Evolutionary conservation across 2,888 invertebrate species (phyloP).

Genomic region (Meandrusa payeni): DNA sequence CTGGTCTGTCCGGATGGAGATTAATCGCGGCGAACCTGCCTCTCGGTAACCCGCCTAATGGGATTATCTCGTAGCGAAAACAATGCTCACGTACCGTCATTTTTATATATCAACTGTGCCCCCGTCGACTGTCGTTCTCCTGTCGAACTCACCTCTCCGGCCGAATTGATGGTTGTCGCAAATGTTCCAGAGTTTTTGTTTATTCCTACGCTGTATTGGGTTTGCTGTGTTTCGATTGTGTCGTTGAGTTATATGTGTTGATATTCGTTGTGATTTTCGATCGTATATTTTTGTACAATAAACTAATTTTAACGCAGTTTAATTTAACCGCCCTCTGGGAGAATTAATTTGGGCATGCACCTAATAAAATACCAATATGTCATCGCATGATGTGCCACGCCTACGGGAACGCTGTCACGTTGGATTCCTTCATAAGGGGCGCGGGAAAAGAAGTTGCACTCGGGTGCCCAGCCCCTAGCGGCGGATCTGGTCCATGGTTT

Average conservation of each 20-base stretch:
- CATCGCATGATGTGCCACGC: too few species aligned
- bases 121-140: conserved; percentile 5
- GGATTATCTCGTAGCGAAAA: conserved; percentile 70
- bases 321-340: too few species aligned
- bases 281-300: too few species aligned
- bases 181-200: not conserved
- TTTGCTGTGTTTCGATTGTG: not conserved
- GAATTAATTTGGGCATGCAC: too few species aligned
- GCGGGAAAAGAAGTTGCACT: too few species aligned
- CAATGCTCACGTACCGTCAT: conserved; percentile 46
- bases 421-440: too few species aligned
- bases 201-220: not conserved
- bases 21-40: conserved; percentile 53
- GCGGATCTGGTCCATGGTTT: too few species aligned
- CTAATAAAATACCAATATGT: too few species aligned
- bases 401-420: too few species aligned
- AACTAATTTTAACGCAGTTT: too few species aligned
- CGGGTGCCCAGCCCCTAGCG: too few species aligned
- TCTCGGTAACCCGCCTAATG: conserved; percentile 60
- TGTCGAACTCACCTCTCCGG: conserved; percentile 15
- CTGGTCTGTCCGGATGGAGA: conserved; percentile 47
- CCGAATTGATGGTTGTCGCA: conserved; percentile 1
- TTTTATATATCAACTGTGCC: conserved; percentile 42
- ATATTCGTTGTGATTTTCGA: too few species aligned
- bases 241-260: not conserved